These are phyloP conservation scores for Drosophila limbata DNA, from an alignment of 2,888 invertebrate species.

Conservation along the genomic window DNA sequence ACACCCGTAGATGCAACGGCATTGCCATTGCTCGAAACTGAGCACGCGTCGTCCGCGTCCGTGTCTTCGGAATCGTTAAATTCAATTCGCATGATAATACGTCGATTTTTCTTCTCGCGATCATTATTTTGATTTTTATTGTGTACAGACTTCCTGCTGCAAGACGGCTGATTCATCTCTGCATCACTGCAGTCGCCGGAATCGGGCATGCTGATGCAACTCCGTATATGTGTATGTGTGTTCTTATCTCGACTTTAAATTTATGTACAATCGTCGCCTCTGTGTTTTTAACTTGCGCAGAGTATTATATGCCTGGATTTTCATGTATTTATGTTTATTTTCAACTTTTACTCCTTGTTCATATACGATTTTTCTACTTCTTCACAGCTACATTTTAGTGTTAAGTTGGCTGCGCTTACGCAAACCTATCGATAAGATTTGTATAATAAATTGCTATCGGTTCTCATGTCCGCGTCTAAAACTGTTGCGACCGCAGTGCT, in stretches of 20 bases:
- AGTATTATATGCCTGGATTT: conserved; percentile 22
- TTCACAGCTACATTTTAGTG: conserved; percentile 57
- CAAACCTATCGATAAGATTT: conserved; percentile 54
- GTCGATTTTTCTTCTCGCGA: conserved; percentile 75
- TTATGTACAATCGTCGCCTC: conserved; percentile 46
- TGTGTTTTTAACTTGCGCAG: conserved; percentile 26
- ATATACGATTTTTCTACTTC: conserved; percentile 63
- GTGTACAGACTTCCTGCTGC: conserved; percentile 51
- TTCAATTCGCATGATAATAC: conserved; percentile 85
- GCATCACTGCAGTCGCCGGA: conserved; percentile 69
- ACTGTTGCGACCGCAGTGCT: conserved; percentile 39
- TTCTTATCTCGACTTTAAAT: conserved; percentile 30
- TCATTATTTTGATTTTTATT: conserved; percentile 10
- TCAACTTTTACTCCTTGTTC: conserved; percentile 59
- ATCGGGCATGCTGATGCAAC: conserved; percentile 74
- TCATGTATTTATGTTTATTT: conserved; percentile 54
- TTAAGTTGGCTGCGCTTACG: conserved; percentile 63
- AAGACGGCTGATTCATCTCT: conserved; percentile 74
- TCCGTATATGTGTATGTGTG: conserved; percentile 46
- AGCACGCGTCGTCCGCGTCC: conserved; percentile 61
- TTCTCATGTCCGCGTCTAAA: conserved; percentile 37
- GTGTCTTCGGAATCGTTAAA: conserved; percentile 83
- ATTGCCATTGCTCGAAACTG: no score
- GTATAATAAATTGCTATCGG: conserved; percentile 44
- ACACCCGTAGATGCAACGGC: conserved; percentile 9